Percentiles rank a stretch among this genome's conserved stretches.
These are phyloP conservation scores for Dilophus febrilis DNA, from an alignment of 2,888 invertebrate species.

Conservation along the genomic window DNA sequence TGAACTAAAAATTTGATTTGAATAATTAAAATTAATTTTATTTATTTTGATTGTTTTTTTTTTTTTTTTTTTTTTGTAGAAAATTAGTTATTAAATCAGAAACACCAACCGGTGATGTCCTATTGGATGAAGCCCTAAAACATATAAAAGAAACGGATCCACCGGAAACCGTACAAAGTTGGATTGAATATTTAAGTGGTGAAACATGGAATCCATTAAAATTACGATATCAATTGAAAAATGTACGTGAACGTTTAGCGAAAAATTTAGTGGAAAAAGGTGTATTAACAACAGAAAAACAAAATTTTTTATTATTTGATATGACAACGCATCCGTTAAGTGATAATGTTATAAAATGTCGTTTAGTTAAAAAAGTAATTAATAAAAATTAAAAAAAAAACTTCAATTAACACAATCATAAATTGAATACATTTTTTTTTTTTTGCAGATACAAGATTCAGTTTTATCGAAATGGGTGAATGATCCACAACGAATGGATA, in stretches of 20 bases:
- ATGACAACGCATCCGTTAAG: slow-evolving; percentile 99
- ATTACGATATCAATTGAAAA: slow-evolving; percentile 91
- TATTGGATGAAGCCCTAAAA: slow-evolving; percentile 87
- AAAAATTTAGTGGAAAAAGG: slow-evolving; percentile 99
- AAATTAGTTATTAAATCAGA: slow-evolving; percentile 71
- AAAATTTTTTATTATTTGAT: slow-evolving; percentile 97
- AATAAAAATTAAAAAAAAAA: neutral
- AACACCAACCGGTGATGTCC: slow-evolving; percentile 91
- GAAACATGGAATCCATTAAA: slow-evolving; percentile 99
- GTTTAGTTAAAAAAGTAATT: slow-evolving; percentile 84
- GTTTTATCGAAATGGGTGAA: slow-evolving; percentile 93
- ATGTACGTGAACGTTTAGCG: slow-evolving; percentile 95
- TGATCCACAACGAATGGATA: slow-evolving; percentile 94
- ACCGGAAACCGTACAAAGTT: slow-evolving; percentile 92
- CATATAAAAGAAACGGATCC: slow-evolving; percentile 98
- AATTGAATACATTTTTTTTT: slow-evolving; percentile 1
- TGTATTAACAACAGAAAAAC: slow-evolving; percentile 96
- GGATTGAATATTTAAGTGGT: slow-evolving; percentile 99
- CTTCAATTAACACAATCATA: slow-evolving; percentile 1
- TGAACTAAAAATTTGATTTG: too few species aligned
- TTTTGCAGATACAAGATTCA: slow-evolving; percentile 78
- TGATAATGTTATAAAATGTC: slow-evolving; percentile 86
- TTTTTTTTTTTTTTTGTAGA: slow-evolving; percentile 25
- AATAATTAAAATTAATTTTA: too few species aligned
- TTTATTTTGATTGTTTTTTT: neutral